Percentiles rank a stretch among this genome's conserved stretches.
Evolutionary conservation across 2,888 invertebrate species (phyloP).

Genomic region (Clanis bilineata): DNA sequence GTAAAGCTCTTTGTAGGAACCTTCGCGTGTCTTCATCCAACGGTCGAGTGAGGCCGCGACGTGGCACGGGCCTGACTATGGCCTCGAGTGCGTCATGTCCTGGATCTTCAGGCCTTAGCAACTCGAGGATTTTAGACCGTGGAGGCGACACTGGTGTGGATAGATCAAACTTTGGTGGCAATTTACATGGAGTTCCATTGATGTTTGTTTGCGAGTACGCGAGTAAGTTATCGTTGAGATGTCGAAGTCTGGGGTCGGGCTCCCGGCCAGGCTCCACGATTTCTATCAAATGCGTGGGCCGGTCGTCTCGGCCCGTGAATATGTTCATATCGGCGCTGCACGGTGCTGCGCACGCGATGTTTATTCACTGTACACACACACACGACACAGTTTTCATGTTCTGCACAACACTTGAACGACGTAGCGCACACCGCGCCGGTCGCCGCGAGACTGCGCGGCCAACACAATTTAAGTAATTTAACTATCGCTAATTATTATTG

Average conservation of each 20-base stretch:
- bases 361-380: neutral
- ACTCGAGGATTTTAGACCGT: slow-evolving; percentile 63
- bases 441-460: slow-evolving; percentile 30
- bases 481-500: slow-evolving; percentile 9
- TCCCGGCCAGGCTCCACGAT: slow-evolving; percentile 56
- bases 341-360: slow-evolving; percentile 48
- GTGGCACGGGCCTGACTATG: slow-evolving; percentile 66
- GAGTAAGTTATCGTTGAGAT: slow-evolving; percentile 58
- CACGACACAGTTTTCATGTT: neutral
- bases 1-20: slow-evolving; percentile 66
- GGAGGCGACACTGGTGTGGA: slow-evolving; percentile 61
- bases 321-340: slow-evolving; percentile 41
- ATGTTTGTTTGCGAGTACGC: slow-evolving; percentile 1
- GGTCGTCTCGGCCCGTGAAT: slow-evolving; percentile 36
- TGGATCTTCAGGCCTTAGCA: slow-evolving; percentile 67
- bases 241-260: slow-evolving; percentile 61
- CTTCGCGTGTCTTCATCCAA: slow-evolving; percentile 69
- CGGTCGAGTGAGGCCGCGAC: slow-evolving; percentile 62
- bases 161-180: slow-evolving; percentile 65
- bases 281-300: slow-evolving; percentile 50
- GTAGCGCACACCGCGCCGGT: slow-evolving; percentile 29
- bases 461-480: neutral
- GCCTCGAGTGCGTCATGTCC: slow-evolving; percentile 69
- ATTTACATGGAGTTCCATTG: slow-evolving; percentile 45
- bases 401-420: neutral